A percentile compares a stretch with the other conserved stretches of the same genome.
Conservation (phyloP, 2,797 vertebrate species). For the Xerus rutilus region DNA sequence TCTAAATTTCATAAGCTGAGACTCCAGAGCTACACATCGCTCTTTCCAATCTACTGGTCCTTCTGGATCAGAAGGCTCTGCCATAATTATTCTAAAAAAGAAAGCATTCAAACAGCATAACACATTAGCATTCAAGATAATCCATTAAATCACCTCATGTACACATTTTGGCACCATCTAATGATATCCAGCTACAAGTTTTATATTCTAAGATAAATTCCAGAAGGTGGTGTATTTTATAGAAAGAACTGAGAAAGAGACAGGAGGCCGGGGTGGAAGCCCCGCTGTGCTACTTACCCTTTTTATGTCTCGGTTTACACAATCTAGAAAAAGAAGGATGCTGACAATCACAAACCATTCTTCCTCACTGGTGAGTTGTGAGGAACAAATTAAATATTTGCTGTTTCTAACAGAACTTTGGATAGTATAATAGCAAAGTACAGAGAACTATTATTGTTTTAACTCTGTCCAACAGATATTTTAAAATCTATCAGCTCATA, state of each 20-base stretch:
- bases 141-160: neutral
- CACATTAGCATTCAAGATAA: slow-evolving; percentile 13
- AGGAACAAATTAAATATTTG: neutral
- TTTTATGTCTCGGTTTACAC: neutral
- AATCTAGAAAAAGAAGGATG: neutral
- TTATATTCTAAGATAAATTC: slow-evolving; percentile 39
- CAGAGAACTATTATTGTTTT: neutral
- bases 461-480: neutral
- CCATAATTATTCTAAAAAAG: slow-evolving; percentile 89
- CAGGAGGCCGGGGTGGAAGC: neutral
- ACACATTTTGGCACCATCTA: neutral
- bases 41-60: slow-evolving; percentile 96
- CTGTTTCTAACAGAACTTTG: slow-evolving; percentile 8
- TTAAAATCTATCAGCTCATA: slow-evolving; percentile 13
- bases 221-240: neutral
- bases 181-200: neutral
- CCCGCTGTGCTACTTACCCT: neutral
- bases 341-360: neutral
- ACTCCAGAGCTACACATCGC: slow-evolving; percentile 95
- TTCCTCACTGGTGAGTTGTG: neutral
- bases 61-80: slow-evolving; percentile 92
- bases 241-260: slow-evolving; percentile 32
- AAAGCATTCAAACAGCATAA: slow-evolving; percentile 41
- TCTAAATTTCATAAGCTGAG: slow-evolving; percentile 97
- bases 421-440: neutral